Evolutionary conservation across 2,888 invertebrate species (phyloP).

Genomic region (Rhogogaster chlorosoma): DNA sequence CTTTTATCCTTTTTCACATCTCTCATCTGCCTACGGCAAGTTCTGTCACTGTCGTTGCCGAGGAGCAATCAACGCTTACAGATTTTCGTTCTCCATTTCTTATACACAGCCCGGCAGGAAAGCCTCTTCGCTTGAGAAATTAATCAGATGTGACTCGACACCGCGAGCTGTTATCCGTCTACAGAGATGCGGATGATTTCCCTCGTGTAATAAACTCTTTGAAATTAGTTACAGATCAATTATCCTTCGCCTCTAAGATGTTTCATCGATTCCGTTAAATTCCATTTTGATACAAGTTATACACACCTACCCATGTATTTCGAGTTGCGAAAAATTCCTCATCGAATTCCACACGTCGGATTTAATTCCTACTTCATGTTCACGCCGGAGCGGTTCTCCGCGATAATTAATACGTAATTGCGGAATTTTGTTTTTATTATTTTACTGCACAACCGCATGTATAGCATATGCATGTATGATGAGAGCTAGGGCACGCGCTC

Average conservation of each 20-base stretch:
- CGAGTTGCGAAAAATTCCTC: too few species aligned
- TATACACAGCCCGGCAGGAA: background rate
- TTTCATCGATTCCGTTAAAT: too few species aligned
- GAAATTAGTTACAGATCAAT: background rate
- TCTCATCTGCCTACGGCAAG: background rate
- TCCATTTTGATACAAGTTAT: too few species aligned
- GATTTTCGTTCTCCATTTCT: background rate
- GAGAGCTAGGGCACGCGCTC: background rate
- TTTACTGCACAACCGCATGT: background rate
- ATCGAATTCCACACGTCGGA: too few species aligned
- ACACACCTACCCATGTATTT: too few species aligned
- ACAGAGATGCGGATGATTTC: background rate
- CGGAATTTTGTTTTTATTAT: background rate
- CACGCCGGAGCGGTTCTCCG: background rate
- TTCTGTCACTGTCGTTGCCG: background rate
- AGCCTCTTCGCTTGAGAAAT: background rate
- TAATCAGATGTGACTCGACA: background rate
- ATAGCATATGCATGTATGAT: background rate
- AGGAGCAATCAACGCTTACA: background rate
- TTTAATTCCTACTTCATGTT: background rate
- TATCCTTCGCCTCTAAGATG: background rate
- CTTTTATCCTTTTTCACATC: background rate
- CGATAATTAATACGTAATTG: constrained; percentile 1
- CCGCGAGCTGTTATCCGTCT: background rate
- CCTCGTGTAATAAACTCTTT: background rate